phyloP scores from a whole-genome alignment of 2,888 invertebrate species.

The Zygaena filipendulae region DNA sequence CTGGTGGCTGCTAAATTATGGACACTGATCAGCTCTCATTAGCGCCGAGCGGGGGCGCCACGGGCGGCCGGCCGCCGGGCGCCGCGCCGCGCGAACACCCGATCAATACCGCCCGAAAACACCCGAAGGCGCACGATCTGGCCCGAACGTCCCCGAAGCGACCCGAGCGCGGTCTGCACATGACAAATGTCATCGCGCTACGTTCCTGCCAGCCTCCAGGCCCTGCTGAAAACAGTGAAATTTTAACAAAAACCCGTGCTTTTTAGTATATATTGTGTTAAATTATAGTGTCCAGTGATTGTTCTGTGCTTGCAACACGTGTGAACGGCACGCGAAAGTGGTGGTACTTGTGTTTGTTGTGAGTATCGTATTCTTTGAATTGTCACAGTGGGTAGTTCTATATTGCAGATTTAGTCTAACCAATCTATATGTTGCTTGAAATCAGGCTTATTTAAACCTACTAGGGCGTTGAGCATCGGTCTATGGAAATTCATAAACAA shows the following conservation, averaged over 20 bases:
- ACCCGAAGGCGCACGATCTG: slow-evolving; percentile 24
- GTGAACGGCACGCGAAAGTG: slow-evolving; percentile 17
- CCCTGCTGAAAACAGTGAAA: slow-evolving; percentile 49
- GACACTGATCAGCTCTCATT: slow-evolving; percentile 60
- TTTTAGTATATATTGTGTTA: slow-evolving; percentile 19
- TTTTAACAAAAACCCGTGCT: slow-evolving; percentile 28
- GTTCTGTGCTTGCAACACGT: slow-evolving; percentile 24
- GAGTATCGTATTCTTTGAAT: slow-evolving; percentile 28
- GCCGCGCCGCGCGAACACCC: slow-evolving; percentile 30
- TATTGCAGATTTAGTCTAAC: too few species aligned
- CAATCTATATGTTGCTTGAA: too few species aligned
- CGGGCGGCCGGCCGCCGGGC: slow-evolving; percentile 56
- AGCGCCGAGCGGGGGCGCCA: slow-evolving; percentile 52
- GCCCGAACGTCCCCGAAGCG: slow-evolving; percentile 29
- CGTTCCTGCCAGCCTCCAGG: slow-evolving; percentile 53
- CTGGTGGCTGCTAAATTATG: slow-evolving; percentile 61
- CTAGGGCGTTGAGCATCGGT: too few species aligned
- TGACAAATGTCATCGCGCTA: slow-evolving; percentile 60
- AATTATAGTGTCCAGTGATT: slow-evolving; percentile 26
- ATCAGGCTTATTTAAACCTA: too few species aligned
- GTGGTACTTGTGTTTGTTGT: slow-evolving; percentile 25
- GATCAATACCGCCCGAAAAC: slow-evolving; percentile 43
- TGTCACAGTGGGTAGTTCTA: too few species aligned
- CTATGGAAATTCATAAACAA: too few species aligned
- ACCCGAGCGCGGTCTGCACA: slow-evolving; percentile 31